Percentiles rank a stretch among this genome's conserved stretches.
These are phyloP conservation scores for Penaeus monodon DNA, from an alignment of 2,888 invertebrate genomes.

Conservation along the genomic window DNA sequence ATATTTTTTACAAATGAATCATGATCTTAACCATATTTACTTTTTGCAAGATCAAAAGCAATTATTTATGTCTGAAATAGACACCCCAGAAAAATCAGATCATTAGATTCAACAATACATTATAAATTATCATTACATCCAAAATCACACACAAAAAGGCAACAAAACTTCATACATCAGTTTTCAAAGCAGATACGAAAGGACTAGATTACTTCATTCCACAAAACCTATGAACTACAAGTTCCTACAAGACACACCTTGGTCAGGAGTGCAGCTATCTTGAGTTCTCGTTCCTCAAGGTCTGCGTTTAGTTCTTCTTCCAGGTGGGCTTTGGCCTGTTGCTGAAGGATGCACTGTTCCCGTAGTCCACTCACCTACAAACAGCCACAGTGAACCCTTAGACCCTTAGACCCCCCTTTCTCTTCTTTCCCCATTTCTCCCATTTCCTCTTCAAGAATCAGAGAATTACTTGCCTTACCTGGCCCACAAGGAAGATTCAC, in stretches of 20 bases:
- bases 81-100: too few species aligned
- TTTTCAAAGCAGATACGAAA: too few species aligned
- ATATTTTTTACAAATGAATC: too few species aligned
- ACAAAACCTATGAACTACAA: neutral
- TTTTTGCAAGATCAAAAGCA: too few species aligned
- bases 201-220: neutral
- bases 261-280: constrained; percentile 85
- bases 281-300: constrained; percentile 89
- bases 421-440: too few species aligned
- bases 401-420: constrained; percentile 10
- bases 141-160: neutral
- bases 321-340: constrained; percentile 86
- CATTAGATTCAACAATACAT: too few species aligned
- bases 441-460: too few species aligned
- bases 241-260: constrained; percentile 74
- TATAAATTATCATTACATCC: too few species aligned
- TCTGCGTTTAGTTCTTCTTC: constrained; percentile 87
- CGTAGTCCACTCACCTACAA: constrained; percentile 79
- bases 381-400: constrained; percentile 47
- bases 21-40: too few species aligned
- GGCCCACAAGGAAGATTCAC: too few species aligned
- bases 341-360: constrained; percentile 89
- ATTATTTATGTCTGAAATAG: too few species aligned
- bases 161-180: neutral
- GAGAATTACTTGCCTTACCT: too few species aligned